Evolutionary conservation across 2,113 vertebrate genomes (phyloP), one percentile per base, ranked within the genome.

Genomic region (Echinops telfairi): DNA sequence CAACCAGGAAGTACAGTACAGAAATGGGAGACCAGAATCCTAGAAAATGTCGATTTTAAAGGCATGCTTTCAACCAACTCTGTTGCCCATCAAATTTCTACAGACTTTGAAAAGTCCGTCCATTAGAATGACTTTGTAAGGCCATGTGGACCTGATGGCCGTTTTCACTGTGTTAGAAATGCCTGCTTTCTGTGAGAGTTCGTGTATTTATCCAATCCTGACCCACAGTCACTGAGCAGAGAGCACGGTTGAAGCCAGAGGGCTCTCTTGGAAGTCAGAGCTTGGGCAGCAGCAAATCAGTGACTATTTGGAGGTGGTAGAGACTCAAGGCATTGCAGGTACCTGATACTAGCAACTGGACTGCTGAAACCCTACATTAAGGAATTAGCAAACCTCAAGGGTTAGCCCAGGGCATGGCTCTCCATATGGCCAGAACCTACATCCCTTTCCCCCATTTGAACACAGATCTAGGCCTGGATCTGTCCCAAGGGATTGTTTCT

Each of bases 341-440:
- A 68, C 78, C 15, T 40, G 88, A 6, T 73, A 76, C 88, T 80
- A 77, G 11, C 40, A 29, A 73, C 3, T 62, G 23, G 10, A 25
- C 85, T 90, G 20, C 66, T 88, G 40, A 92, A 92, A 31, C 53
- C 47, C 47, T 17, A 53, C n/a, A 92, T 92, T 77, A 77, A 82
- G 27, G 92, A 94, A 86, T 94, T 93, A 89, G 58, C 14, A 89
- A 53, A 84, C 93, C 91, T 77, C 23, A 95, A n/a, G 33, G 23
- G 90, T 81, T 94, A 95, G 58, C 60, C 31, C n/a, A 78, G 66
- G 86, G 77, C 31, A 78, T 81, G 40, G 75, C 23, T 91, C 1
- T 87, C 77, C 53, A 79, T 91, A 86, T 92, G 89, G 60, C 6
- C 53, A 64, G 66, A 93, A 84, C n/a, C 5, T 91, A 1, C 4